Conservation (phyloP, 2,888 invertebrate species). For the Argyra leucocephala region DNA sequence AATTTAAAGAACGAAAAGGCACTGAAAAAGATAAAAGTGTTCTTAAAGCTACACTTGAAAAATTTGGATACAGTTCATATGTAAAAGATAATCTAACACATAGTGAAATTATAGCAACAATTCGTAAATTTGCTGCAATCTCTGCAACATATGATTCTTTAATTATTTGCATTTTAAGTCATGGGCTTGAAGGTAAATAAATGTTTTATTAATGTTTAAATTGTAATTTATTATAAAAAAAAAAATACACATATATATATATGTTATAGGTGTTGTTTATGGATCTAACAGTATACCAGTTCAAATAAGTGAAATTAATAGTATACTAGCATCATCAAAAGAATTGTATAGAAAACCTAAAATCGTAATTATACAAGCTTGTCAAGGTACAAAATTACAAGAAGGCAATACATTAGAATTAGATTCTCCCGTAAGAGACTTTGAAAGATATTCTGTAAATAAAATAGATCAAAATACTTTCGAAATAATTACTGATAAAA, state of each 20-base stretch:
- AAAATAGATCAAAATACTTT: constrained; percentile 15
- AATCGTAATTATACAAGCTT: constrained; percentile 50
- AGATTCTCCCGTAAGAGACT: constrained; percentile 17
- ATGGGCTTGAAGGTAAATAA: constrained; percentile 35
- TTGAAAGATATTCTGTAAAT: constrained; percentile 17
- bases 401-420: constrained; percentile 10
- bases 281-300: constrained; percentile 47
- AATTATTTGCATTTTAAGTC: constrained; percentile 38
- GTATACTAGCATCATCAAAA: constrained; percentile 40
- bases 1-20: constrained; percentile 30
- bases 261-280: constrained; percentile 42
- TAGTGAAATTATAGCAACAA: constrained; percentile 28
- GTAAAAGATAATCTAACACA: constrained; percentile 31
- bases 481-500: too few species aligned
- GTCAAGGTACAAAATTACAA: constrained; percentile 43
- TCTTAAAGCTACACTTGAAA: constrained; percentile 30
- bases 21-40: constrained; percentile 33
- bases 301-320: constrained; percentile 42
- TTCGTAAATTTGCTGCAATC: constrained; percentile 31
- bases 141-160: constrained; percentile 34
- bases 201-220: constrained; percentile 1
- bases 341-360: constrained; percentile 47
- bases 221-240: not conserved
- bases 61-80: constrained; percentile 33
- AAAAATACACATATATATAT: too few species aligned